phyloP scores from a whole-genome alignment of 2,797 vertebrate species.

The Pantherophis alleghaniensis region DNA sequence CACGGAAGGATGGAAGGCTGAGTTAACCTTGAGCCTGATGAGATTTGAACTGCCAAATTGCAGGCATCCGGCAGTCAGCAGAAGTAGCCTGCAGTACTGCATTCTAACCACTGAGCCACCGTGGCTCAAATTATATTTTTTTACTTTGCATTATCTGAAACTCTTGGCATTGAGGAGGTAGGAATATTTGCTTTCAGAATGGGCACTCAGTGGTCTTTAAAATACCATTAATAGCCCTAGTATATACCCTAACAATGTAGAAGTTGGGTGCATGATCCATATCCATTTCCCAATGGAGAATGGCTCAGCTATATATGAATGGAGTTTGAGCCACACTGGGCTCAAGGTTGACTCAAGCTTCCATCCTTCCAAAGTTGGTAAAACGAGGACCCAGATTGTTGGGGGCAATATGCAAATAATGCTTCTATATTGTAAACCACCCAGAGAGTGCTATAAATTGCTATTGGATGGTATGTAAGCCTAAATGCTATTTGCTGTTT shows the following conservation, averaged over 20 bases:
- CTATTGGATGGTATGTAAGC: neutral
- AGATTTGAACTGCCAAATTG: no score
- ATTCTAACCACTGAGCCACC: no score
- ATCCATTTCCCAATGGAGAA: neutral
- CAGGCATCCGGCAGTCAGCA: no score
- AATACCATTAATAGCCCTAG: neutral
- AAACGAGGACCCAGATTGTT: neutral
- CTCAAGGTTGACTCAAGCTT: neutral
- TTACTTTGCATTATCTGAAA: neutral
- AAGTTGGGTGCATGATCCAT: neutral
- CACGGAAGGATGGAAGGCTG: no score
- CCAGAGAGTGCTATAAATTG: neutral
- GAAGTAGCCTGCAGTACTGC: no score
- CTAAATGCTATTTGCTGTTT: neutral
- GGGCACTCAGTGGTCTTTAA: neutral
- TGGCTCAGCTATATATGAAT: neutral
- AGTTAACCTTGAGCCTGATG: no score
- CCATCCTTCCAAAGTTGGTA: neutral
- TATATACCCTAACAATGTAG: neutral
- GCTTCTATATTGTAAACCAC: neutral
- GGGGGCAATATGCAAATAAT: neutral
- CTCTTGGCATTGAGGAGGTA: neutral
- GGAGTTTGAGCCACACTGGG: neutral
- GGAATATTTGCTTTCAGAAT: neutral
- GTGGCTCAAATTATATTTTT: no score